Evolutionary conservation across 1,140 invertebrate species (phyloP).

Genomic region (Ips nitidus): DNA sequence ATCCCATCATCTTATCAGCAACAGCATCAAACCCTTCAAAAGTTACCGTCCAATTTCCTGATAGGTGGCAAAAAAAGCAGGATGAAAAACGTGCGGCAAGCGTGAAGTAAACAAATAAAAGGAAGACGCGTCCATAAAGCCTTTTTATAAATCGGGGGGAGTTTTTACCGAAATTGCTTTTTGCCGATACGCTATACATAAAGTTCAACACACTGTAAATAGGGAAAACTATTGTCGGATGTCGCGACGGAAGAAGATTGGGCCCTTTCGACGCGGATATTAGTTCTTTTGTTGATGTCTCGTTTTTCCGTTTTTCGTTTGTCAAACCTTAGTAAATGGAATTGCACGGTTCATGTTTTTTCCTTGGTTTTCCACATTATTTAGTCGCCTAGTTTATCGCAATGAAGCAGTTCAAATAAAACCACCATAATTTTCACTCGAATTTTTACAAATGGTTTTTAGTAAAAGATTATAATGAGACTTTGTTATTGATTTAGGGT

Average conservation of each 20-base stretch:
- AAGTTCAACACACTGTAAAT: constrained; percentile 6
- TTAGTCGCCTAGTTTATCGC: too few relatives aligned
- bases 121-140: not conserved
- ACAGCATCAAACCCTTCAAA: too few relatives aligned
- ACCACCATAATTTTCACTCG: too few relatives aligned
- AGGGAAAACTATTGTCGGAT: constrained; percentile 6
- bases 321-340: not conserved
- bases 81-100: not conserved
- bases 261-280: not conserved
- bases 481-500: too few relatives aligned
- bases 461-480: too few relatives aligned
- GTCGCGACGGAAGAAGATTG: not conserved
- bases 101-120: not conserved
- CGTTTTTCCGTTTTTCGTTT: not conserved
- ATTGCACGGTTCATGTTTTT: not conserved
- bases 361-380: too few relatives aligned
- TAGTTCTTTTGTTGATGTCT: not conserved
- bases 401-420: too few relatives aligned
- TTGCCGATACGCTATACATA: constrained; percentile 1
- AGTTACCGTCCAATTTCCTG: too few relatives aligned
- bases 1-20: too few relatives aligned
- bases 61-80: too few relatives aligned
- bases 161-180: constrained; percentile 4
- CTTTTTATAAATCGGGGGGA: not conserved
- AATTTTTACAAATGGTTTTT: too few relatives aligned